phyloP scores from a whole-genome alignment of 2,797 vertebrate genomes.

The Artibeus jamaicensis region DNA sequence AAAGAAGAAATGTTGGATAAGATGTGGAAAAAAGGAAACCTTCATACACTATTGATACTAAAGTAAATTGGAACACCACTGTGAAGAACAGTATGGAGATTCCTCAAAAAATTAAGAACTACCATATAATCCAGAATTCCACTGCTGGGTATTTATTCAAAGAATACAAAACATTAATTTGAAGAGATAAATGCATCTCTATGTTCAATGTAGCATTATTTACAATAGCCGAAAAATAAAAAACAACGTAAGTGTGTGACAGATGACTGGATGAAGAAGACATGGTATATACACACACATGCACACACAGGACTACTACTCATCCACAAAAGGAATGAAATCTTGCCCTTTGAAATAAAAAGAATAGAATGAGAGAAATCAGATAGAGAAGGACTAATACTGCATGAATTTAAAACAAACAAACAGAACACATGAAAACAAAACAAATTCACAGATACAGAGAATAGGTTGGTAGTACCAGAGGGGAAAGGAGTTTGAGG shows the following conservation, averaged over 20 bases:
- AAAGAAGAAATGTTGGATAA: neutral
- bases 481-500: neutral
- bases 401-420: neutral
- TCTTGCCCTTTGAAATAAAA: neutral
- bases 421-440: neutral
- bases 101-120: neutral
- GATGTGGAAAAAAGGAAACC: neutral
- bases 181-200: neutral
- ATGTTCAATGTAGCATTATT: neutral
- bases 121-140: neutral
- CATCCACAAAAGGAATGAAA: neutral
- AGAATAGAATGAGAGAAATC: neutral
- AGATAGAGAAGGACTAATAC: neutral
- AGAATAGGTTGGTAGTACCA: neutral
- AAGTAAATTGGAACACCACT: neutral
- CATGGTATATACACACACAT: neutral
- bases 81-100: neutral
- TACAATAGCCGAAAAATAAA: neutral
- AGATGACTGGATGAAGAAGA: neutral
- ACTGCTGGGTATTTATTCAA: neutral
- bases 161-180: neutral
- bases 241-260: neutral
- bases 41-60: neutral
- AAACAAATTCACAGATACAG: neutral
- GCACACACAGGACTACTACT: neutral